Conservation (phyloP, 2,888 invertebrate species). For the Cosmorhoe ocellata region DNA sequence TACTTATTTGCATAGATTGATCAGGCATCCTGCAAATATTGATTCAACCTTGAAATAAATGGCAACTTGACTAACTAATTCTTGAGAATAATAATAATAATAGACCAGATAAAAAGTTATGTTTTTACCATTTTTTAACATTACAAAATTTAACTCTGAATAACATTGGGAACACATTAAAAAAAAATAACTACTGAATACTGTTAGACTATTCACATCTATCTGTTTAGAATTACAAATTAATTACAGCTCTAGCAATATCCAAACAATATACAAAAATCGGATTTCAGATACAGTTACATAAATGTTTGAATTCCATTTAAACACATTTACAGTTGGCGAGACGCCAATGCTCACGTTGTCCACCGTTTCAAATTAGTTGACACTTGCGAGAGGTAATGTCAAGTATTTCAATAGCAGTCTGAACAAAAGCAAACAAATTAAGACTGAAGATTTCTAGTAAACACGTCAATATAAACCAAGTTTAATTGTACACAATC, state of each 20-base stretch:
- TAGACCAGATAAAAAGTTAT: neutral
- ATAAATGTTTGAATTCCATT: slow-evolving; percentile 38
- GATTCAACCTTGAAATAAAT: slow-evolving; percentile 15
- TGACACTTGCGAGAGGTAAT: slow-evolving; percentile 43
- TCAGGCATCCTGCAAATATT: slow-evolving; percentile 11
- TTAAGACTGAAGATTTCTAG: slow-evolving; percentile 1
- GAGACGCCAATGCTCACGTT: slow-evolving; percentile 50
- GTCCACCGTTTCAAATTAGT: slow-evolving; percentile 61
- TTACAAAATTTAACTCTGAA: no score
- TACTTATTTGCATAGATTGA: slow-evolving; percentile 9
- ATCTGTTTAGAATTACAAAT: no score
- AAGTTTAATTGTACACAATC: slow-evolving; percentile 1
- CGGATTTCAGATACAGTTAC: slow-evolving; percentile 19
- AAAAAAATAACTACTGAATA: no score
- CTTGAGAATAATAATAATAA: slow-evolving; percentile 1
- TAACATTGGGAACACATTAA: no score
- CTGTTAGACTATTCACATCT: no score
- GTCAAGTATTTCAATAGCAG: slow-evolving; percentile 41
- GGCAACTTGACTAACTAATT: neutral
- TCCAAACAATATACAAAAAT: no score
- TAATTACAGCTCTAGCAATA: no score
- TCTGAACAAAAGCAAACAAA: slow-evolving; percentile 7
- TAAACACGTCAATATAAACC: slow-evolving; percentile 1
- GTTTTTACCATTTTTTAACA: no score
- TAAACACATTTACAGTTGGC: slow-evolving; percentile 57